Percentiles rank a stretch among this genome's conserved stretches.
phyloP scores from a whole-genome alignment of 2,113 vertebrate genomes.

The Bothrops jararaca region DNA sequence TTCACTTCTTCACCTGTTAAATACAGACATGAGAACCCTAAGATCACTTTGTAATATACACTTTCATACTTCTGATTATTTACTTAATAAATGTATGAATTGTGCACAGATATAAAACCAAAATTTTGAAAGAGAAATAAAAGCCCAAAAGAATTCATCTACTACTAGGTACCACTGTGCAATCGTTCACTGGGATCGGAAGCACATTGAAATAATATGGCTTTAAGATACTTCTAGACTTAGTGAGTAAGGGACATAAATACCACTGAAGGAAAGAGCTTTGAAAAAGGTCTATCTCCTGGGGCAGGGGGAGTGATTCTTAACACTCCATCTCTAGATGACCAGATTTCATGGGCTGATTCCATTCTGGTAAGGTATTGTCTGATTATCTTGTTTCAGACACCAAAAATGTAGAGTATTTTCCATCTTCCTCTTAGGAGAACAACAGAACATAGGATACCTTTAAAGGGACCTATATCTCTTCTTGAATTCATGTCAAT shows the following conservation, averaged over 20 bases:
- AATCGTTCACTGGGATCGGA: not conserved
- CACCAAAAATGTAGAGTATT: not conserved
- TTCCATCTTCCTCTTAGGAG: not conserved
- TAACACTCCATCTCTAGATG: not conserved
- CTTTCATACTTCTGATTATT: not conserved
- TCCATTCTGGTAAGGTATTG: not conserved
- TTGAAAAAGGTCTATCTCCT: not conserved
- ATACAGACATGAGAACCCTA: conserved; percentile 33
- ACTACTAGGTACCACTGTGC: not conserved
- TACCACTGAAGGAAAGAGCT: not conserved
- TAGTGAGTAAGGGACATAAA: not conserved
- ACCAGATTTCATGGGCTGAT: not conserved
- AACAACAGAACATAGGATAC: not conserved
- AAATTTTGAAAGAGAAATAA: not conserved
- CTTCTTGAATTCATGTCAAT: not conserved
- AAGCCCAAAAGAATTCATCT: not conserved
- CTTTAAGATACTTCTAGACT: not conserved
- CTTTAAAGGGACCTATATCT: not conserved
- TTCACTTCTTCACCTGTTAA: conserved; percentile 82
- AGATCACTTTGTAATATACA: not conserved
- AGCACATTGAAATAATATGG: not conserved
- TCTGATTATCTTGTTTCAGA: not conserved
- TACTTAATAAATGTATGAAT: not conserved
- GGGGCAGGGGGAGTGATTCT: not conserved
- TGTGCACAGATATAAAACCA: not conserved